These are phyloP conservation scores for Pluvialis apricaria DNA, from an alignment of 2,113 vertebrate genomes.

Conservation along the genomic window DNA sequence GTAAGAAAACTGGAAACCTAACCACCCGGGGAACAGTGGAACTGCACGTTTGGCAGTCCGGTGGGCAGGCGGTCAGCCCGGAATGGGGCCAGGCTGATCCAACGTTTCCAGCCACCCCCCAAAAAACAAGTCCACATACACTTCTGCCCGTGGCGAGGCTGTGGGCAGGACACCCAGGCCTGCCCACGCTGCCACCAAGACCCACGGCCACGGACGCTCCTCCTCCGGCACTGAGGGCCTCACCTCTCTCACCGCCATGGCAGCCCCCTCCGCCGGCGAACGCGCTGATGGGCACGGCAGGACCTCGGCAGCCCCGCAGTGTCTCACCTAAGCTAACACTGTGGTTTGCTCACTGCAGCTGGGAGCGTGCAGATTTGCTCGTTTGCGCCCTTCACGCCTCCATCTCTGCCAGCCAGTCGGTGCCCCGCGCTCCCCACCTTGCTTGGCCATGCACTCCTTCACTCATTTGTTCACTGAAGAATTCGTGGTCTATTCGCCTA, in stretches of 20 bases:
- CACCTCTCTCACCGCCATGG: accelerated
- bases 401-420: background rate
- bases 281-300: background rate
- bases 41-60: background rate
- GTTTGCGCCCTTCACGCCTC: background rate
- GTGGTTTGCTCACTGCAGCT: background rate
- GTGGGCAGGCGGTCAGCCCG: background rate
- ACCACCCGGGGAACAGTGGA: background rate
- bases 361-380: background rate
- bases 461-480: background rate
- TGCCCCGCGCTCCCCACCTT: background rate
- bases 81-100: background rate
- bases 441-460: accelerated
- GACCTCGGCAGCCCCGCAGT: background rate
- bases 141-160: background rate
- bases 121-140: background rate
- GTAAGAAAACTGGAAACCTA: background rate
- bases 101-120: background rate
- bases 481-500: background rate
- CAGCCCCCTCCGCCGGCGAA: background rate
- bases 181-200: accelerated
- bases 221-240: background rate
- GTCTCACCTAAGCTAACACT: background rate
- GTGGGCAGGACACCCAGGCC: background rate
- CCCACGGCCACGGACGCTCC: background rate